Base-by-base conservation (phyloP, 2,797 vertebrate genomes). In the Melanotaenia parkinsoni region DNA sequence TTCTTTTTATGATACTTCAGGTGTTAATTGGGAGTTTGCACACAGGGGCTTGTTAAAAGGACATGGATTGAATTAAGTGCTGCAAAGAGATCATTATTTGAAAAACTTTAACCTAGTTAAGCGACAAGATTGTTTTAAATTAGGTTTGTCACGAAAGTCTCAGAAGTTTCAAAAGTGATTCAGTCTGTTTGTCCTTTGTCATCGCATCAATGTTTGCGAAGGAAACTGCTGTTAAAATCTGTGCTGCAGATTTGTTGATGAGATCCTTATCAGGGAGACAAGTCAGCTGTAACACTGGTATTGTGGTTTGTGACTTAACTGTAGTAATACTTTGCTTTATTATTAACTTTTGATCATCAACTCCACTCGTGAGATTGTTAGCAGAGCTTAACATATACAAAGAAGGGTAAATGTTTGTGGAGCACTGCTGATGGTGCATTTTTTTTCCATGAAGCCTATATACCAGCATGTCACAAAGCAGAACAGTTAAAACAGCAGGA, bases 11-110 rank as follows among this genome's bases (percentile, higher is more conserved):
- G 72, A 75, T 79, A 72, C 58, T 30, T 10, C 24, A 77, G 67
- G 79, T 91, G 86, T 84, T 92, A 88, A 89, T 90, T 89, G 77
- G 80, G 63, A 61, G 58, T 69, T 66, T 75, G 66, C 67, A 75
- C 45, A 22, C 10, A 12, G 80, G 65, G 59, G 56, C 73, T 86
- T 78, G 73, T 77, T 80, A 72, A 84, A 79, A 40, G 56, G 58
- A 66, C 67, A 69, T 24, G 81, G 58, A 40, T 67, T 53, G 56
- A 84, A 82, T 71, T 47, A 76, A 74, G 33, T 66, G 66, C 66
- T 35, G 53, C 18, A 66, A 77, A 83, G 63, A 33, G 1, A 58
- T 72, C 22, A 33, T 26, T 65, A 59, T 56, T 81, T 74, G 77
- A 47, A 64, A 78, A 54, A 20, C 28, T 63, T 77, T 33, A 77